These are phyloP conservation scores for Brachyhypopomus occidentalis DNA, from an alignment of 2,113 vertebrate species.

Conservation along the genomic window DNA sequence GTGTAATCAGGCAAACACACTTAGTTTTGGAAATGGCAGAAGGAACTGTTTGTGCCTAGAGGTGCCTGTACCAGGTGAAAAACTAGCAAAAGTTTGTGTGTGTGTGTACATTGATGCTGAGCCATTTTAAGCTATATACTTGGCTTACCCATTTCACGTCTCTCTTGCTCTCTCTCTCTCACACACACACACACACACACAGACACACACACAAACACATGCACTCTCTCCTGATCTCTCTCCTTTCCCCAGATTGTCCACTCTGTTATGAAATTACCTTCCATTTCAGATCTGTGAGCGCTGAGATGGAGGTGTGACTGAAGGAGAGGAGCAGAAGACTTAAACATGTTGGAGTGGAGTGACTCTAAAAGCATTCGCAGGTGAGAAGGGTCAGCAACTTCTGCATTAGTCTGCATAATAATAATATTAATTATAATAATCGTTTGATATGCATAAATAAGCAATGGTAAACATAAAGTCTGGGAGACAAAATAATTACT, in stretches of 20 bases:
- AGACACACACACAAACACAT: slow-evolving; percentile 34
- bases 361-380: no score
- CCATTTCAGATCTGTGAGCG: slow-evolving; percentile 55
- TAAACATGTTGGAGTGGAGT: no score
- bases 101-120: neutral
- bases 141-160: neutral
- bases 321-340: no score
- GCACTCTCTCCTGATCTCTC: neutral
- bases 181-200: slow-evolving; percentile 45
- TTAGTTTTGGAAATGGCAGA: no score
- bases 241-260: slow-evolving; percentile 56
- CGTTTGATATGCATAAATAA: no score
- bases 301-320: no score
- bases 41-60: no score
- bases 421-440: no score
- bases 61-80: neutral
- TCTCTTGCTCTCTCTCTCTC: slow-evolving; percentile 49
- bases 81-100: neutral
- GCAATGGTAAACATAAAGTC: no score
- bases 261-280: slow-evolving; percentile 46
- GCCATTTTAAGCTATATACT: neutral
- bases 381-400: no score
- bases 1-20: neutral
- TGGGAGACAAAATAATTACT: no score
- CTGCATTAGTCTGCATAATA: no score